These are phyloP conservation scores for Zelleria hepariella DNA, from an alignment of 2,888 invertebrate species.

Conservation along the genomic window DNA sequence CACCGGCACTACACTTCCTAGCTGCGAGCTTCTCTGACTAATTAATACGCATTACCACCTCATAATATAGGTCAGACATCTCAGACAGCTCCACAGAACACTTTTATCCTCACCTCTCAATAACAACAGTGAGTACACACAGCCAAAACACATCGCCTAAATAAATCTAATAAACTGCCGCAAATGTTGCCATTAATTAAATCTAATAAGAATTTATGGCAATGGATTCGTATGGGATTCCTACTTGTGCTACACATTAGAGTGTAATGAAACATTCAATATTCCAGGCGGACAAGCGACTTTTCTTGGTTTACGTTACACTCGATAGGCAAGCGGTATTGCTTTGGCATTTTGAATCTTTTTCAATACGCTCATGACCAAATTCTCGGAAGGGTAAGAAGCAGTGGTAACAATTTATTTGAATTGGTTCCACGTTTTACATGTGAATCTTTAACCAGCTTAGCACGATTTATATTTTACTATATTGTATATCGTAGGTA, in stretches of 20 bases:
- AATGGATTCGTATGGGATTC: conserved; percentile 8
- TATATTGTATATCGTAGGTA: too few relatives aligned
- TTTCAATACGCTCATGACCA: too few relatives aligned
- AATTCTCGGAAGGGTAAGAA: too few relatives aligned
- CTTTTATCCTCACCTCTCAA: not conserved
- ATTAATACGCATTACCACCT: not conserved
- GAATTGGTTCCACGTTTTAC: too few relatives aligned
- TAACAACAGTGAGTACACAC: not conserved
- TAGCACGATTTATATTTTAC: too few relatives aligned
- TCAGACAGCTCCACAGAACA: not conserved
- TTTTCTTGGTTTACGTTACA: not conserved
- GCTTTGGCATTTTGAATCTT: not conserved
- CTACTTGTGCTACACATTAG: conserved; percentile 3
- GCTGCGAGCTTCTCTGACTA: not conserved
- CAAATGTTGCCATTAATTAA: conserved; percentile 5
- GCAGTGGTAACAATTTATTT: too few relatives aligned
- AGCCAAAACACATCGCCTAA: not conserved
- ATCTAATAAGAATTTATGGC: conserved; percentile 9
- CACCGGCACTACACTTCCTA: not conserved
- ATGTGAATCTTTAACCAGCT: too few relatives aligned
- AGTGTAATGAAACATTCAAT: conserved; percentile 9
- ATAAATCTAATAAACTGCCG: not conserved
- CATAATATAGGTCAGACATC: not conserved
- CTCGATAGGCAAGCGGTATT: not conserved
- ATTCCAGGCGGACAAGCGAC: conserved; percentile 7